A percentile compares a stretch with the other conserved stretches of the same genome.
Conservation (phyloP, 2,797 vertebrate genomes). For the Microctenopoma lineatum region DNA sequence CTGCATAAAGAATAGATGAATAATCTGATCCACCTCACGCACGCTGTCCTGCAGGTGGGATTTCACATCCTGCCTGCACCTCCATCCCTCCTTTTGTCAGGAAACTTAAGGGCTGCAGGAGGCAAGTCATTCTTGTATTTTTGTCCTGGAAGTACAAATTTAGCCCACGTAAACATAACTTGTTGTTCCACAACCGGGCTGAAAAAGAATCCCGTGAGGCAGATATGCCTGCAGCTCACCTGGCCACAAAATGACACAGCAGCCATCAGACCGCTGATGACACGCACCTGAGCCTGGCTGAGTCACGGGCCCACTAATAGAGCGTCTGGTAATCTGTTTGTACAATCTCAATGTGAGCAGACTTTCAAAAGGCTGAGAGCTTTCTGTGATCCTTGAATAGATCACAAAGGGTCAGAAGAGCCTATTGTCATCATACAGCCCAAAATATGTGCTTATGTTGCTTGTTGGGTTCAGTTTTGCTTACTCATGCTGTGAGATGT, state of each 20-base stretch:
- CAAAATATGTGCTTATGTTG: constrained; percentile 70
- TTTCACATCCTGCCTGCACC: constrained; percentile 20
- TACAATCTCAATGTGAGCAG: constrained; percentile 65
- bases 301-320: constrained; percentile 75
- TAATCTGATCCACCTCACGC: constrained; percentile 30
- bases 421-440: constrained; percentile 59
- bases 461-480: constrained; percentile 50
- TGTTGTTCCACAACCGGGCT: constrained; percentile 61
- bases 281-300: constrained; percentile 47
- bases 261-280: constrained; percentile 64
- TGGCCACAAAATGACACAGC: constrained; percentile 71
- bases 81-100: constrained; percentile 43
- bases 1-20: constrained; percentile 43
- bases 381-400: constrained; percentile 67
- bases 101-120: constrained; percentile 34
- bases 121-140: constrained; percentile 71
- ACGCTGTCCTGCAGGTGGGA: constrained; percentile 21
- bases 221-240: constrained; percentile 56
- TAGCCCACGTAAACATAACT: constrained; percentile 72
- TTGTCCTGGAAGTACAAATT: constrained; percentile 63
- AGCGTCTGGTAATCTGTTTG: constrained; percentile 75
- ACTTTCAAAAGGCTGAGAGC: constrained; percentile 45
- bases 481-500: constrained; percentile 57
- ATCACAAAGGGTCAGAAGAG: constrained; percentile 57
- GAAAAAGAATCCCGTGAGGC: constrained; percentile 30